A percentile compares a stretch with the other conserved stretches of the same genome.
Conservation (phyloP, 2,888 invertebrate species). For the Torymus auratus region DNA sequence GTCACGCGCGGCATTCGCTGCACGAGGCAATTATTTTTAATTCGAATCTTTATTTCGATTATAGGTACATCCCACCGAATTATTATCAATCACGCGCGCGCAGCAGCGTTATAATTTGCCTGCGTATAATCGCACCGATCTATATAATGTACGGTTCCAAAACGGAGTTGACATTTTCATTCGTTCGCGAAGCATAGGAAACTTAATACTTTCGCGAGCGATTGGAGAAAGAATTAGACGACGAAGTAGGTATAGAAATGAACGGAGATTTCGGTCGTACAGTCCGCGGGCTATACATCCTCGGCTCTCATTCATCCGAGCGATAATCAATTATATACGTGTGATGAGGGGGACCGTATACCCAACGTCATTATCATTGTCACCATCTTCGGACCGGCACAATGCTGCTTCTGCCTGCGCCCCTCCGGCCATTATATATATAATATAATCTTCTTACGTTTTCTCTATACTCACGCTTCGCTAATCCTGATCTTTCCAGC, state of each 20-base stretch:
- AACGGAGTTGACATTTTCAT: neutral
- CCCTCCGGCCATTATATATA: conserved; percentile 22
- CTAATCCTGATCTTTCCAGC: conserved; percentile 60
- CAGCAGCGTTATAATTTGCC: conserved; percentile 24
- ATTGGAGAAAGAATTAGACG: no score
- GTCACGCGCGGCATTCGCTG: conserved; percentile 2
- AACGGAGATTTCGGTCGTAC: neutral
- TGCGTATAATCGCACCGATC: neutral
- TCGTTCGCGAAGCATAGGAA: neutral
- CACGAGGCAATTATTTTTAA: conserved; percentile 37
- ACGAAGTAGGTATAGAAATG: neutral
- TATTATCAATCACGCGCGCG: conserved; percentile 14
- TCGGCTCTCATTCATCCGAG: no score
- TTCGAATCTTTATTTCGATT: conserved; percentile 22
- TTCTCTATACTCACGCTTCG: conserved; percentile 39
- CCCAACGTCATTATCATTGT: conserved; percentile 45
- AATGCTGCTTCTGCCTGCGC: neutral
- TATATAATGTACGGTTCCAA: neutral
- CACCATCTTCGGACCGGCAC: conserved; percentile 49
- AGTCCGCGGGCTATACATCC: no score
- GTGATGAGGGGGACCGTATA: neutral
- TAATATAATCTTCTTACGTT: conserved; percentile 58
- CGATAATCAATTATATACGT: conserved; percentile 51
- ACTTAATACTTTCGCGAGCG: neutral
- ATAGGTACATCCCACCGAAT: conserved; percentile 1